Base-by-base conservation (phyloP, 2,888 invertebrate species). In the Elegia similella region DNA sequence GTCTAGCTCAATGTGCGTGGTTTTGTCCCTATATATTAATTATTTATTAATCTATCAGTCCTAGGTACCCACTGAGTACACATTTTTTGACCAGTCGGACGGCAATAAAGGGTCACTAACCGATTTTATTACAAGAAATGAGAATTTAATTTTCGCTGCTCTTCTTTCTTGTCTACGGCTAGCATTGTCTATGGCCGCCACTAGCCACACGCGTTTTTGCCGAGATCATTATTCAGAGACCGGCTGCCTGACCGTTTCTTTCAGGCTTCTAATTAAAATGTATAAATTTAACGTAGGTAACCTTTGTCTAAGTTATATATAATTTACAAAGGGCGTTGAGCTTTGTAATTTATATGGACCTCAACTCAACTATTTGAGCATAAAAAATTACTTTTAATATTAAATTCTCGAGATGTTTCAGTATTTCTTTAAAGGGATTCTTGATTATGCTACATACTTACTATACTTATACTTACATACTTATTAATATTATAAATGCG, bases 221-320 rank as follows among this genome's bases (percentile, higher is more conserved):
- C 10, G 46, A 38, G 23, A 29, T 46, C 46, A 46, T 46, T 46
- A 46, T 46, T 46, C 46, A 46, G 17, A 46, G 46, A 29, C 46
- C n/a, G 7, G 46, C 43, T 15, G 23, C 46, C 44, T n/a, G 12
- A 38, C 38, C 38, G 38, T 38, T 46, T 46, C 46, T 46, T 46
- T 46, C 29, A 23, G 46, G 46, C 12, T 46, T 46, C 23, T 46
- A 46, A 46, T 46, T 46, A 46, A 46, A 46, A 23, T 46, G 46
- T 46, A 46, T 23, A 46, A 46, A 46, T 46, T 46, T 29, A n/a
- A 46, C 38, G 34, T 34, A 10, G 38, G 38, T 38, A 8, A 38
- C 38, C 38, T 10, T 38, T 38, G 12, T 38, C 38, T 12, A 46
- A 23, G 43, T 43, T 46, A 12, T 46, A 12, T 2, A n/a, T n/a